These are phyloP conservation scores for Hyla sarda DNA, from an alignment of 2,113 vertebrate genomes.

Conservation along the genomic window DNA sequence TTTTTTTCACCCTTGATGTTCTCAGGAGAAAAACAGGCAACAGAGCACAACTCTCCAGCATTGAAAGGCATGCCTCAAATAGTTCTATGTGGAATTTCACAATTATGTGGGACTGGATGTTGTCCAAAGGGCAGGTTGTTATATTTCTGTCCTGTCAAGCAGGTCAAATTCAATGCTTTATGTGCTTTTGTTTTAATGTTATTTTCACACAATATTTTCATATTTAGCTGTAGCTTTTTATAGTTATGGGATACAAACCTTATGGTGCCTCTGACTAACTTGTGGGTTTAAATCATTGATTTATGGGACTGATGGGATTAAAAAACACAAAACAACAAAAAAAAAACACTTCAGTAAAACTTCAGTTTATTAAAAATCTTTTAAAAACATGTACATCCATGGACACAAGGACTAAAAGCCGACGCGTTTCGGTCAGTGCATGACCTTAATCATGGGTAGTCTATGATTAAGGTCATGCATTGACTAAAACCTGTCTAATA, in stretches of 20 bases:
- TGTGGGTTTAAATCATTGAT: background rate
- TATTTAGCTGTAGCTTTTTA: background rate
- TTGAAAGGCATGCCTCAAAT: constrained; percentile 56
- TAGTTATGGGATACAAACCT: background rate
- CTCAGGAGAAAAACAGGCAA: constrained; percentile 88
- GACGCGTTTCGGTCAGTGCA: no score
- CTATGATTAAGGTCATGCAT: no score
- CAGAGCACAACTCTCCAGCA: constrained; percentile 67
- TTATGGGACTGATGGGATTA: background rate
- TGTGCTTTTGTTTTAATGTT: background rate
- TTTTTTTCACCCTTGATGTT: constrained; percentile 79
- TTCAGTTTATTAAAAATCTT: no score
- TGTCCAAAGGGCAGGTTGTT: constrained; percentile 63
- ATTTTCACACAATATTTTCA: constrained; percentile 31
- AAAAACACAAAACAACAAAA: background rate
- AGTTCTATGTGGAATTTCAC: constrained; percentile 62
- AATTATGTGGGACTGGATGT: constrained; percentile 59
- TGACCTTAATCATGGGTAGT: no score
- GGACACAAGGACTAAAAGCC: no score
- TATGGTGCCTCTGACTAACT: background rate
- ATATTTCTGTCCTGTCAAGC: constrained; percentile 56
- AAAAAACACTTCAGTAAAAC: no score
- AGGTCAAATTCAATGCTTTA: constrained; percentile 42
- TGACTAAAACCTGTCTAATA: no score
- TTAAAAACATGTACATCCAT: no score